Base-by-base conservation (phyloP, 2,113 vertebrate genomes). In the Bettongia penicillata region DNA sequence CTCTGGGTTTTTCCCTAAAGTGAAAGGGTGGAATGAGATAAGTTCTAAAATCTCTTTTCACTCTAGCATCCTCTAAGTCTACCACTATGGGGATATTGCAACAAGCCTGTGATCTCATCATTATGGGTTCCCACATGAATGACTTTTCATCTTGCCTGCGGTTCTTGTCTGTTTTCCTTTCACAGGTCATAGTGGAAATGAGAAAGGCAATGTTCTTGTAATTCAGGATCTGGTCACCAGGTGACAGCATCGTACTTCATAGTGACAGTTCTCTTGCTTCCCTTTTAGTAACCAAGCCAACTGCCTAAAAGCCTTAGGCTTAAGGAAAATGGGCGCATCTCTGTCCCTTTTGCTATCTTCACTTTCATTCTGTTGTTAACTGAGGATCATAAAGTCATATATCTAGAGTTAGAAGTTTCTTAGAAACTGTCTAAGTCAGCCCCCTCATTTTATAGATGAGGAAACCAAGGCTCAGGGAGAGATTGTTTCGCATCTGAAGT, bases 221-320 rank as follows among this genome's bases (percentile, higher is more conserved):
- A 55, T 96, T 93, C 93, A 68, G 43, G 95, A 68, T 31, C 16
- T 61, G 90, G 90, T 95, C 97, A 95, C 96, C 95, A 96, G 97
- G 57, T 93, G 97, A 90, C 97, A 97, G 96, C 91, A 94, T 47
- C 89, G 92, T 57, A 47, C 91, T 92, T 95, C 25, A 48, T 55
- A 91, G 90, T 95, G 12, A 90, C 50, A 23, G 24, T 51, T 93
- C 52, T 49, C 49, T 90, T 93, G 92, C 55, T 12, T 43, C 5
- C 3, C 53, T 91, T 96, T 95, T 91, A 84, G 91, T 61, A 91
- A 92, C 22, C 5, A 57, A 37, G 14, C 48, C 68, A 53, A 93
- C 37, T 90, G n/a, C 0, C 51, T 31, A n/a, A 0, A 1, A 90
- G n/a, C 26, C 50, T 93, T 2, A 43, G 6, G 6, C n/a, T 12